phyloP scores from a whole-genome alignment of 2,797 vertebrate species.

The Sebastolobus altivelis region DNA sequence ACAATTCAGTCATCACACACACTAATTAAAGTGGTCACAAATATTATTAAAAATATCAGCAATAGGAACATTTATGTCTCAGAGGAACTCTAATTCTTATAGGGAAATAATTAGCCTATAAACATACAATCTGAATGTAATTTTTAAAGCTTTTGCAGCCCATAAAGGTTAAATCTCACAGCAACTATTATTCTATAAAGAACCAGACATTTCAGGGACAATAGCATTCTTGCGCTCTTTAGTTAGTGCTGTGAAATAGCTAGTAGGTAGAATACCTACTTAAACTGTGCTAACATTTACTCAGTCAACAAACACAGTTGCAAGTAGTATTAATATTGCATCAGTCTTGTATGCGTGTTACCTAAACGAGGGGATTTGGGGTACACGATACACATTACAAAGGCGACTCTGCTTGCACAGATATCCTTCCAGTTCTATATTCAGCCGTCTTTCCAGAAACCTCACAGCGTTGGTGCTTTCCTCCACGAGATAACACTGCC shows the following conservation, averaged over 20 bases:
- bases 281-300: neutral
- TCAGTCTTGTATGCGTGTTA: neutral
- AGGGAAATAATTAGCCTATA: neutral
- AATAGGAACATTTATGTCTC: neutral
- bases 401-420: neutral
- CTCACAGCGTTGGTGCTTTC: neutral
- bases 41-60: neutral
- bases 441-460: constrained; percentile 14
- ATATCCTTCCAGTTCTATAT: constrained; percentile 1
- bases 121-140: neutral
- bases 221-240: neutral
- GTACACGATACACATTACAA: neutral
- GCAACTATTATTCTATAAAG: neutral
- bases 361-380: neutral
- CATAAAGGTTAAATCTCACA: neutral
- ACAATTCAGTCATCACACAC: neutral
- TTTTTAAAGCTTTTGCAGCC: neutral
- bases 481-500: constrained; percentile 15
- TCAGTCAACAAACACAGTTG: neutral
- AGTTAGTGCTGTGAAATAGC: neutral
- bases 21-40: neutral
- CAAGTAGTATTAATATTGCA: neutral
- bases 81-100: neutral
- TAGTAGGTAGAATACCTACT: neutral
- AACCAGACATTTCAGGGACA: neutral